These are phyloP conservation scores for Acanthosepion esculentum DNA, from an alignment of 2,888 invertebrate species.

Conservation along the genomic window DNA sequence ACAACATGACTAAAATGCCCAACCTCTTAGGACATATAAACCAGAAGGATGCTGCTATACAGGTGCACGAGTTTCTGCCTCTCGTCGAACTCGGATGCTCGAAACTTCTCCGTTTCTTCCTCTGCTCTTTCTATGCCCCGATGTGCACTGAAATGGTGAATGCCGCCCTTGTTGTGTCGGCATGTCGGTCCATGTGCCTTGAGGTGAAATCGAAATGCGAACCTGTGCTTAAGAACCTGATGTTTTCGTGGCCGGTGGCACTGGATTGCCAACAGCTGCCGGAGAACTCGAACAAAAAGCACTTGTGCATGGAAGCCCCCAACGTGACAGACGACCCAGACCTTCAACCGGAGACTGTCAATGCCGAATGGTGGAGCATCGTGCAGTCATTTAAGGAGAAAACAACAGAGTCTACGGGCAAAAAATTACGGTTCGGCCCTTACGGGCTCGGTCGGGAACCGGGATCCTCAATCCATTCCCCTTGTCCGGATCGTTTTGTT, in stretches of 20 bases:
- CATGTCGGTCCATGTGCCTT: constrained; percentile 89
- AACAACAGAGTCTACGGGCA: constrained; percentile 42
- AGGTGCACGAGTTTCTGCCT: constrained; percentile 83
- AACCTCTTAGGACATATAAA: constrained; percentile 86
- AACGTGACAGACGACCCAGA: constrained; percentile 66
- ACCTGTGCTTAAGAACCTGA: constrained; percentile 81
- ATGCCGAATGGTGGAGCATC: constrained; percentile 59
- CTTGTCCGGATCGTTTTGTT: constrained; percentile 69
- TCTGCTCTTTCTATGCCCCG: constrained; percentile 92
- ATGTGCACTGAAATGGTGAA: constrained; percentile 91
- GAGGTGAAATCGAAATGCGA: constrained; percentile 76
- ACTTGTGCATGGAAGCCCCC: constrained; percentile 85
- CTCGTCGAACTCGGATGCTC: constrained; percentile 88
- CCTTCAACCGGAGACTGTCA: constrained; percentile 56
- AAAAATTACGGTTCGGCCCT: neutral
- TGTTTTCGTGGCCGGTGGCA: constrained; percentile 82
- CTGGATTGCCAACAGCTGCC: constrained; percentile 88
- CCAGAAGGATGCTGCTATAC: constrained; percentile 86
- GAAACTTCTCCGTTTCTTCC: constrained; percentile 86
- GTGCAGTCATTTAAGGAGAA: constrained; percentile 54
- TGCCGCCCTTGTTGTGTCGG: constrained; percentile 83
- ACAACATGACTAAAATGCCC: constrained; percentile 90
- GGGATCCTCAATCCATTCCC: constrained; percentile 38
- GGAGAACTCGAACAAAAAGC: constrained; percentile 77
- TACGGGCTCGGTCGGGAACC: constrained; percentile 35